Evolutionary conservation across 1,140 invertebrate genomes (phyloP).

Genomic region (Andrena cerasifolii): DNA sequence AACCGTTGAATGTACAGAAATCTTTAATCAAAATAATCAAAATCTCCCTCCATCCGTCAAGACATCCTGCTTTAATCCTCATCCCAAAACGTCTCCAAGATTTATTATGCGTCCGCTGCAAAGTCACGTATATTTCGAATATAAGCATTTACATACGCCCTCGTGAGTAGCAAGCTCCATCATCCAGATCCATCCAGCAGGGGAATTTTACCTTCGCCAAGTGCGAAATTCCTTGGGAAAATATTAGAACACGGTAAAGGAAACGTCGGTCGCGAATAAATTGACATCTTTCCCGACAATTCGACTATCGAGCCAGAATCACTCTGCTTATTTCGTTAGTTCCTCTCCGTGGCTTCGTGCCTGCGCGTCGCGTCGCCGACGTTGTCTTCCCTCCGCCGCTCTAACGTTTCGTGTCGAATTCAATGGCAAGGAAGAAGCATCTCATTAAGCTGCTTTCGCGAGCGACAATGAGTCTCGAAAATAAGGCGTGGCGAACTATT

Average conservation of each 20-base stretch:
- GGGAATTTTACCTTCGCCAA: neutral
- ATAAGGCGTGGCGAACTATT: too few relatives aligned
- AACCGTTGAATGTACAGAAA: too few relatives aligned
- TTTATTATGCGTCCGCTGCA: too few relatives aligned
- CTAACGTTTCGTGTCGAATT: slow-evolving; percentile 6
- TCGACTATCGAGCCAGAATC: slow-evolving; percentile 31
- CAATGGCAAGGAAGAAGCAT: slow-evolving; percentile 34
- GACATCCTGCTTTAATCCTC: too few relatives aligned
- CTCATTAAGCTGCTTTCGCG: slow-evolving; percentile 45
- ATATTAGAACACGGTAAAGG: slow-evolving; percentile 28
- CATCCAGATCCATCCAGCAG: too few relatives aligned
- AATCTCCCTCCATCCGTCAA: too few relatives aligned
- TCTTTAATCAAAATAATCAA: too few relatives aligned
- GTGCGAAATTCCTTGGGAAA: slow-evolving; percentile 17
- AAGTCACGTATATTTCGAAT: too few relatives aligned
- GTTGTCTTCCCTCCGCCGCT: neutral
- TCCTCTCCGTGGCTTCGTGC: neutral
- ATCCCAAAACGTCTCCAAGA: too few relatives aligned
- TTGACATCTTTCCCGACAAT: neutral
- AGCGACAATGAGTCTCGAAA: too few relatives aligned
- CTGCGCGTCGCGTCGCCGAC: slow-evolving; percentile 26
- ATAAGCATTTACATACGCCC: too few relatives aligned
- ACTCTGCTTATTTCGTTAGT: slow-evolving; percentile 45
- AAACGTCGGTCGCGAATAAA: neutral
- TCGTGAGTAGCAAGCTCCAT: too few relatives aligned